Evolutionary conservation across 2,797 vertebrate species (phyloP).

Genomic region (Eidolon dupreanum): DNA sequence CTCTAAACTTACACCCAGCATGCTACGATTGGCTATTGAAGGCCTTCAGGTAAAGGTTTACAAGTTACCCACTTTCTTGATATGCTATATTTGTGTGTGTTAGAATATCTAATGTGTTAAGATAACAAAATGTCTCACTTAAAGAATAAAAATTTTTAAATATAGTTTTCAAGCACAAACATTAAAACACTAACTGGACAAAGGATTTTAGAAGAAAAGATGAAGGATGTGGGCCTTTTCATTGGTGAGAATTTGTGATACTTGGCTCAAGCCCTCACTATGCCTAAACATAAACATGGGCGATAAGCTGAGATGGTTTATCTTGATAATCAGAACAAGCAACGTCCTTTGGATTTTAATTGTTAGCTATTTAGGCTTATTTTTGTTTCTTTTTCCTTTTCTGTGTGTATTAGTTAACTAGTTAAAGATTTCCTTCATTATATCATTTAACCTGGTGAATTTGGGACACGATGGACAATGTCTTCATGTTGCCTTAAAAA

Average conservation of each 20-base stretch:
- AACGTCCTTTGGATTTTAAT: background rate
- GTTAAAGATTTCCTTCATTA: background rate
- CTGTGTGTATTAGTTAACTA: background rate
- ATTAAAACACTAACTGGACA: background rate
- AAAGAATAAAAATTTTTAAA: background rate
- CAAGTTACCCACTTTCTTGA: background rate
- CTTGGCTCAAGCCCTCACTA: background rate
- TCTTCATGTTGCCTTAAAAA: background rate
- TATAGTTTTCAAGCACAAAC: background rate
- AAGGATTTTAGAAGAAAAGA: background rate
- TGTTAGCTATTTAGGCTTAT: background rate
- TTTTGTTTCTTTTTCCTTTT: background rate
- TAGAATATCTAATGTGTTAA: background rate
- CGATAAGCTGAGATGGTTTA: background rate
- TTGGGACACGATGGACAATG: background rate
- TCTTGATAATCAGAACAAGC: background rate
- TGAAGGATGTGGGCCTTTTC: background rate
- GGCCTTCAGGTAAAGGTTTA: constrained; percentile 93
- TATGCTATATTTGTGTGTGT: background rate
- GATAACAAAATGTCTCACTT: background rate
- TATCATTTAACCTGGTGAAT: constrained; percentile 10
- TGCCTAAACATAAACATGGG: background rate
- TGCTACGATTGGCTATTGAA: constrained; percentile 97
- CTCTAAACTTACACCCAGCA: constrained; percentile 97
- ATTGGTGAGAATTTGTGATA: background rate